A percentile compares a stretch with the other conserved stretches of the same genome.
These are phyloP conservation scores for Platycercus adscitus DNA, from an alignment of 2,113 vertebrate genomes.

Conservation along the genomic window DNA sequence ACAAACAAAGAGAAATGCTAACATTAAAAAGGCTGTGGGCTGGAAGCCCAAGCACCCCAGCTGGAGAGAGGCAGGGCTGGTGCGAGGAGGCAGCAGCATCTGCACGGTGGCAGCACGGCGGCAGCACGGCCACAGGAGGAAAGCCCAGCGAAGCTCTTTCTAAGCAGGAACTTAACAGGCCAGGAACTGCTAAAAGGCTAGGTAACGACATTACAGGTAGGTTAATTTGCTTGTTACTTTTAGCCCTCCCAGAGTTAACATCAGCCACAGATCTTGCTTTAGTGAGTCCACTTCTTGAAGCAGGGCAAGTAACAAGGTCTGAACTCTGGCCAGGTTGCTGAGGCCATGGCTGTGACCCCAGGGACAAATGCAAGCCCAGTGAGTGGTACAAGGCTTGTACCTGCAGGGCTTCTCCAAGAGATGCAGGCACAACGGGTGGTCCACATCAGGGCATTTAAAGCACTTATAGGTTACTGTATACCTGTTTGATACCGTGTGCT, in stretches of 20 bases:
- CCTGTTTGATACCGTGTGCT: not conserved
- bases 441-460: rapidly evolving
- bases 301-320: not conserved
- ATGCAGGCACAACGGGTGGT: rapidly evolving
- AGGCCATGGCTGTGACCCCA: rapidly evolving
- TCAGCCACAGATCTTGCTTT: not conserved
- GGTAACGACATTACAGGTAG: not conserved
- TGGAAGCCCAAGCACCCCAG: not conserved
- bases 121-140: rapidly evolving
- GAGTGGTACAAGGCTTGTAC: not conserved
- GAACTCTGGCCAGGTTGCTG: not conserved
- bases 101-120: rapidly evolving
- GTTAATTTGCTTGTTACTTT: slow-evolving; percentile 2
- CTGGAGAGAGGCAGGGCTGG: not conserved
- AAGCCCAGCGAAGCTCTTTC: not conserved
- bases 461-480: not conserved
- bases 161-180: not conserved
- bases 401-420: not conserved
- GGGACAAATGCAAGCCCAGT: not conserved
- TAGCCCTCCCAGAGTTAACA: not conserved
- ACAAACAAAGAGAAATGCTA: not conserved
- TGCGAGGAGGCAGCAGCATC: not conserved
- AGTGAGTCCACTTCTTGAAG: not conserved
- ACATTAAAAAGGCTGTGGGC: not conserved
- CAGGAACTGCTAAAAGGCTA: not conserved